A percentile compares a stretch with the other conserved stretches of the same genome.
phyloP scores from a whole-genome alignment of 2,797 vertebrate genomes.

The Iguana delicatissima region DNA sequence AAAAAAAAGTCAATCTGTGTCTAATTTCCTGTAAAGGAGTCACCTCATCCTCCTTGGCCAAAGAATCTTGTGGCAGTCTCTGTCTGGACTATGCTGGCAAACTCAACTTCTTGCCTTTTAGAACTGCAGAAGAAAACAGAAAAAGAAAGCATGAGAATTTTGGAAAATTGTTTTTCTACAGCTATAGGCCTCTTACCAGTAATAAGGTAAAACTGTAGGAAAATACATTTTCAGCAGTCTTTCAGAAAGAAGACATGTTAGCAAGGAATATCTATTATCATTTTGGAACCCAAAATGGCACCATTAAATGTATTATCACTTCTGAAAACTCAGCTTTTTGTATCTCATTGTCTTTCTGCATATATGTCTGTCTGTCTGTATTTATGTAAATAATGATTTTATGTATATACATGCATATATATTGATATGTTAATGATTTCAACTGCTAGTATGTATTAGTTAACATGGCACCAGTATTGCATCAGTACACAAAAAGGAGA shows the following conservation, averaged over 20 bases:
- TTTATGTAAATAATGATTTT: too few species aligned
- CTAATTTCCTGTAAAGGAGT: slow-evolving; percentile 39
- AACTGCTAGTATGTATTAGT: too few species aligned
- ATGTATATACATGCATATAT: too few species aligned
- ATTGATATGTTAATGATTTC: too few species aligned
- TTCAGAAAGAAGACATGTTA: neutral
- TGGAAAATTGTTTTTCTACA: neutral
- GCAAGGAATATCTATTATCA: neutral
- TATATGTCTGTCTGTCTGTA: neutral
- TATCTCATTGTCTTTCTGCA: neutral
- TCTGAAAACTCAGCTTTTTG: neutral
- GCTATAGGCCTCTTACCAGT: neutral
- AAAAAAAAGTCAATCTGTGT: slow-evolving; percentile 23
- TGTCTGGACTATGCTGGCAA: slow-evolving; percentile 74
- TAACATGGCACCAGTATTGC: neutral
- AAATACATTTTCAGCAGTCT: neutral
- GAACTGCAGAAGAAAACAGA: slow-evolving; percentile 63
- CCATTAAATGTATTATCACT: neutral
- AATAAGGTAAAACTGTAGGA: neutral
- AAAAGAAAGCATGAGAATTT: slow-evolving; percentile 23
- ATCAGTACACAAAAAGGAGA: neutral
- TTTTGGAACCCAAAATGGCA: neutral
- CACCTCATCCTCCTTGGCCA: slow-evolving; percentile 31
- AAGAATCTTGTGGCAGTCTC: slow-evolving; percentile 12
- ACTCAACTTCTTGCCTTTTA: slow-evolving; percentile 81